Percentiles rank a stretch among this genome's conserved stretches.
These are phyloP conservation scores for Cavia porcellus DNA, from an alignment of 2,113 vertebrate species.

Conservation along the genomic window DNA sequence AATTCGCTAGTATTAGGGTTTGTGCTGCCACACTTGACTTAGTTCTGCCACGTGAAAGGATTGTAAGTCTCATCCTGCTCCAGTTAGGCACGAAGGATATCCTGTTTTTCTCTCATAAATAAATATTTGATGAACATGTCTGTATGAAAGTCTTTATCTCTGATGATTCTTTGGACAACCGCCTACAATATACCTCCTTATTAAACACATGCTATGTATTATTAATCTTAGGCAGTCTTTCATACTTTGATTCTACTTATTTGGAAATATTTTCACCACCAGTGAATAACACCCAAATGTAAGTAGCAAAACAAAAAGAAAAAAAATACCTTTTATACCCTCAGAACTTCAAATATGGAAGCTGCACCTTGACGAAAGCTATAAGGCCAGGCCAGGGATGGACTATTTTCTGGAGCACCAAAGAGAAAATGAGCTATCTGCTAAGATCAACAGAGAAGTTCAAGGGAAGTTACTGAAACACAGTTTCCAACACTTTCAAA, in stretches of 20 bases:
- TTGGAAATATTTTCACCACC: background rate
- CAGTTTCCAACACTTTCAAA: background rate
- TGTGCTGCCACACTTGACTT: background rate
- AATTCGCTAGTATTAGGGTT: background rate
- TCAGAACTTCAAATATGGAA: slow-evolving; percentile 23
- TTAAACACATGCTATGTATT: background rate
- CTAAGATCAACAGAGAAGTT: background rate
- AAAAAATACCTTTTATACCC: background rate
- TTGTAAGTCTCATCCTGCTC: background rate
- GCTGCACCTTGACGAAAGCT: background rate
- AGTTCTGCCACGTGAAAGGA: background rate
- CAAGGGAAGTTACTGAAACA: background rate
- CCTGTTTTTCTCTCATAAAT: slow-evolving; percentile 11
- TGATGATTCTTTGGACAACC: background rate
- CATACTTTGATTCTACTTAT: background rate
- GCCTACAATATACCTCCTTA: background rate
- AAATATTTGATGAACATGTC: background rate
- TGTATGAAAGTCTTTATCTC: slow-evolving; percentile 33
- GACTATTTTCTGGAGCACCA: slow-evolving; percentile 8
- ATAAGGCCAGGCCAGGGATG: background rate
- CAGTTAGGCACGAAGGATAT: background rate
- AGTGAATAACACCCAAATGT: background rate
- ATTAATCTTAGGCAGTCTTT: background rate
- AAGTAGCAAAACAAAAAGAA: background rate
- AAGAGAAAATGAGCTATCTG: background rate